These are phyloP conservation scores for Strigamia maritima DNA, from an alignment of 2,888 invertebrate species.

Conservation along the genomic window DNA sequence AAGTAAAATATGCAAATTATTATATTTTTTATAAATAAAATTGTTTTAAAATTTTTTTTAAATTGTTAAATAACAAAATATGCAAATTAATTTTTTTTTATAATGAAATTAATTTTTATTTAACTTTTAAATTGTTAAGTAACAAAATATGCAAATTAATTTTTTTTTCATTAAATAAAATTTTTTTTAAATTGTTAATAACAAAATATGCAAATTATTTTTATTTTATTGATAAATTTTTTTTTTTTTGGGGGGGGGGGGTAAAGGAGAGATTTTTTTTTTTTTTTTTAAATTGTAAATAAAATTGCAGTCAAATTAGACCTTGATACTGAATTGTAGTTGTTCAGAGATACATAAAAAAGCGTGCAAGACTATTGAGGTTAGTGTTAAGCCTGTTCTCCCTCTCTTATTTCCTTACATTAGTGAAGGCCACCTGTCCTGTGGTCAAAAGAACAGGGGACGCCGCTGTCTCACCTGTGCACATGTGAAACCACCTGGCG, in stretches of 20 bases:
- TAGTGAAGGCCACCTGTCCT: constrained; percentile 32
- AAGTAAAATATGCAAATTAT: background rate
- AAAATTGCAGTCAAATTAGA: background rate
- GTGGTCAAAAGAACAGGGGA: constrained; percentile 31
- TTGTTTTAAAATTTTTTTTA: too few species aligned
- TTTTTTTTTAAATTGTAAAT: background rate
- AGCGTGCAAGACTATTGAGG: background rate
- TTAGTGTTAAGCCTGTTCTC: background rate
- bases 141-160: too few species aligned
- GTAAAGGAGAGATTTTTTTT: background rate
- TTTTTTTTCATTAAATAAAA: too few species aligned
- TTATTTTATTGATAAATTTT: too few species aligned
- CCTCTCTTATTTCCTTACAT: constrained; percentile 18
- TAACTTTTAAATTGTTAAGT: too few species aligned
- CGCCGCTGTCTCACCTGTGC: constrained; percentile 30
- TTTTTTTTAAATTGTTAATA: too few species aligned
- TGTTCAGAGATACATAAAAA: background rate
- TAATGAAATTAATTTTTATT: too few species aligned
- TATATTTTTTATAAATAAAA: background rate
- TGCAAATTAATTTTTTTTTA: too few species aligned
- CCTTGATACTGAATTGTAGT: background rate
- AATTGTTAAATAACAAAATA: too few species aligned
- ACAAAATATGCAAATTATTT: too few species aligned
- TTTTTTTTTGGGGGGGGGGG: too few species aligned
- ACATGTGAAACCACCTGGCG: constrained; percentile 27